A percentile compares a stretch with the other conserved stretches of the same genome.
These are phyloP conservation scores for Tetropium fuscum DNA, from an alignment of 2,888 invertebrate genomes.

Conservation along the genomic window DNA sequence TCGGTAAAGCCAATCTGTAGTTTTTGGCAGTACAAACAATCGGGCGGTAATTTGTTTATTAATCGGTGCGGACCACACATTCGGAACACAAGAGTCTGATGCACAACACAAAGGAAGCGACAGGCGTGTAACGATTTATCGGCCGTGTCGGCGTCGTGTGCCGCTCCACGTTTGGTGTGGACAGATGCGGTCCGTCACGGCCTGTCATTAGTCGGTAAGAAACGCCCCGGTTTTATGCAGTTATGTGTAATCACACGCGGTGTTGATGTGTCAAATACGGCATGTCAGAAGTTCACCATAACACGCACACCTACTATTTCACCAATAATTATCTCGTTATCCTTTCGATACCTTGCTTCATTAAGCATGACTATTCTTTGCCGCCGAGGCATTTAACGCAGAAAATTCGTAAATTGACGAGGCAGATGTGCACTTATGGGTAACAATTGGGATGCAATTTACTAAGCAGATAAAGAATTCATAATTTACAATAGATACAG, in stretches of 20 bases:
- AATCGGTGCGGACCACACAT: slow-evolving; percentile 29
- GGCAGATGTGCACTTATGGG: too few species aligned
- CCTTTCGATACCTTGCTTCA: slow-evolving; percentile 28
- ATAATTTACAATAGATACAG: too few species aligned
- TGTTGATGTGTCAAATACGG: slow-evolving; percentile 58
- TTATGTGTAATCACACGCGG: slow-evolving; percentile 56
- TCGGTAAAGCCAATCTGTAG: slow-evolving; percentile 34
- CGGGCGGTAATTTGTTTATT: slow-evolving; percentile 37
- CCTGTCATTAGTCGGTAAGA: slow-evolving; percentile 58
- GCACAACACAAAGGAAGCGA: background rate
- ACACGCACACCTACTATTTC: slow-evolving; percentile 51
- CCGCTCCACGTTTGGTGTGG: slow-evolving; percentile 42
- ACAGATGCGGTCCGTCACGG: slow-evolving; percentile 48
- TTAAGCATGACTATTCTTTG: slow-evolving; percentile 8
- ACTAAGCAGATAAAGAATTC: too few species aligned
- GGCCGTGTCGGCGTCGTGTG: slow-evolving; percentile 7
- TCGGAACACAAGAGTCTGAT: slow-evolving; percentile 14
- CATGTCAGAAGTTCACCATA: slow-evolving; percentile 52
- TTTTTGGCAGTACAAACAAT: slow-evolving; percentile 36
- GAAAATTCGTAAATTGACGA: slow-evolving; percentile 3
- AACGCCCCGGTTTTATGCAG: slow-evolving; percentile 58
- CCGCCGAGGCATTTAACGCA: slow-evolving; percentile 1
- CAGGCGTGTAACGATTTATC: background rate
- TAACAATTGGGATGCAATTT: too few species aligned
- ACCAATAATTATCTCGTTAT: slow-evolving; percentile 43